Percentiles rank a stretch among this genome's conserved stretches.
phyloP scores from a whole-genome alignment of 2,888 invertebrate genomes.

The Ochlodes sylvanus region DNA sequence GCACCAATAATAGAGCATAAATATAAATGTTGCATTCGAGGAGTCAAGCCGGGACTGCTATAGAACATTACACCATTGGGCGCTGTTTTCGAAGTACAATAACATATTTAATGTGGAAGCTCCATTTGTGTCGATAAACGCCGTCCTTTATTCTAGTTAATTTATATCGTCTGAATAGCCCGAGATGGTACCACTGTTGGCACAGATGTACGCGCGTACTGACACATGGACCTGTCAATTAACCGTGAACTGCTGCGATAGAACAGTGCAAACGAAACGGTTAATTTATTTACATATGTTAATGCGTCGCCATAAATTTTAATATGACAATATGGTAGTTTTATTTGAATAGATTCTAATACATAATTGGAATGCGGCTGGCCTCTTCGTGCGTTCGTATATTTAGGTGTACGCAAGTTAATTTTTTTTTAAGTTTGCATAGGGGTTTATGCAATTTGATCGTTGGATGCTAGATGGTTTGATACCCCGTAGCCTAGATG shows the following conservation, averaged over 20 bases:
- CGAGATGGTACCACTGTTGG: slow-evolving; percentile 3
- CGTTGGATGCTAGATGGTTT: too few species aligned
- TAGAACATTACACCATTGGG: too few species aligned
- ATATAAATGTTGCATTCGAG: too few species aligned
- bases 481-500: too few species aligned
- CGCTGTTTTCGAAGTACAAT: background rate
- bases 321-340: slow-evolving; percentile 14
- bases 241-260: slow-evolving; percentile 24
- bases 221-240: slow-evolving; percentile 13
- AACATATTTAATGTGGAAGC: background rate
- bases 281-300: slow-evolving; percentile 27
- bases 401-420: background rate
- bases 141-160: slow-evolving; percentile 20
- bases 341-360: slow-evolving; percentile 13
- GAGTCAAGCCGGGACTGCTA: too few species aligned
- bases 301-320: slow-evolving; percentile 22
- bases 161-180: slow-evolving; percentile 21
- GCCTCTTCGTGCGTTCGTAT: background rate
- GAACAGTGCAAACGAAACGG: slow-evolving; percentile 12
- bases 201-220: slow-evolving; percentile 4
- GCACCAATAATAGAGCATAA: too few species aligned
- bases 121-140: slow-evolving; percentile 25
- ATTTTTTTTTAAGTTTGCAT: too few species aligned
- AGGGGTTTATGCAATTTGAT: too few species aligned
- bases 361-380: slow-evolving; percentile 3